Conservation (phyloP, 2,797 vertebrate species). For the Potorous gilbertii region DNA sequence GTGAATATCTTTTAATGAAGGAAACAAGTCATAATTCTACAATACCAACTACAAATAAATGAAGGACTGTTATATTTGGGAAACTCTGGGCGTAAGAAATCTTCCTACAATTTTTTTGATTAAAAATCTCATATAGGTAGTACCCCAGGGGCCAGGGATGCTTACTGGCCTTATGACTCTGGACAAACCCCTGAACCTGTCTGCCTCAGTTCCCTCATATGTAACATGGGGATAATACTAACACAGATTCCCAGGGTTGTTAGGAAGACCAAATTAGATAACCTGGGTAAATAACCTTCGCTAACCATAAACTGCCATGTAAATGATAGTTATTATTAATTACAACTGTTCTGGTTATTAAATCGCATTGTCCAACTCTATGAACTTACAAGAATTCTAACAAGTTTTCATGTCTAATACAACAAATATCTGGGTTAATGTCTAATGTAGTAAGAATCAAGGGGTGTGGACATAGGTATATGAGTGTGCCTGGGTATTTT, state of each 20-base stretch:
- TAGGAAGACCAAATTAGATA: background rate
- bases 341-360: background rate
- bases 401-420: background rate
- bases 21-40: conserved; percentile 18
- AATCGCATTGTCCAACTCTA: background rate
- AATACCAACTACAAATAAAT: conserved; percentile 2
- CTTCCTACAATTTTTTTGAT: background rate
- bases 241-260: background rate
- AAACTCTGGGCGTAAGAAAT: background rate
- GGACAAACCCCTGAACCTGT: background rate
- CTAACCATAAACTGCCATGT: background rate
- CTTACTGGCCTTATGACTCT: background rate
- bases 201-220: background rate
- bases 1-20: conserved; percentile 20
- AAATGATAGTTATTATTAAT: background rate
- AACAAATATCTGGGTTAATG: background rate
- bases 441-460: background rate
- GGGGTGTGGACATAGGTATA: background rate
- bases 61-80: background rate
- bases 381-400: background rate
- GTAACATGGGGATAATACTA: background rate
- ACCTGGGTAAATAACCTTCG: background rate
- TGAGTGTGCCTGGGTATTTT: background rate
- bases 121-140: background rate
- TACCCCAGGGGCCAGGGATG: background rate